phyloP scores from a whole-genome alignment of 1,140 invertebrate genomes.

The Notospermus geniculatus region DNA sequence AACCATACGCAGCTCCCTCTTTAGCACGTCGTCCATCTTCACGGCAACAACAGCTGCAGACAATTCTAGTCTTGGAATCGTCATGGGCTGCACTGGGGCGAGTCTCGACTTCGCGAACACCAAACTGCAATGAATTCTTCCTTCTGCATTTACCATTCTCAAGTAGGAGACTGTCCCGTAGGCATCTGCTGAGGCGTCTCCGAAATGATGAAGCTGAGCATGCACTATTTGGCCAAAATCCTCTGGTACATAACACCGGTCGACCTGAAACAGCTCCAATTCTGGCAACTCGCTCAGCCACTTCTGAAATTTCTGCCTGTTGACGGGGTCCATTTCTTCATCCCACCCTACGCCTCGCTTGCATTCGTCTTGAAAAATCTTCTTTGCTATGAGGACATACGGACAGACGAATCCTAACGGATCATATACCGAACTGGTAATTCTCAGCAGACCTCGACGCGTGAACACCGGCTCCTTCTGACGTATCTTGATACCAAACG shows the following conservation, averaged over 20 bases:
- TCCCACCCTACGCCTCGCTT: constrained; percentile 15
- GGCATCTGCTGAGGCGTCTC: background rate
- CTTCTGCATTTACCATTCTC: constrained; percentile 3
- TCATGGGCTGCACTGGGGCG: constrained; percentile 9
- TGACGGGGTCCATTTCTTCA: constrained; percentile 9
- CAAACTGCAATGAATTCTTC: background rate
- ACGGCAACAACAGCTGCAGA: constrained; percentile 8
- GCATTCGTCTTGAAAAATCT: constrained; percentile 19
- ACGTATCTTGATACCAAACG: background rate
- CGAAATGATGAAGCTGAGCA: constrained; percentile 12
- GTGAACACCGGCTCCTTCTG: background rate
- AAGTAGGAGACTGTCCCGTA: constrained; percentile 8
- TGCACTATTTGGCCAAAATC: background rate
- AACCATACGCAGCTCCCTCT: background rate
- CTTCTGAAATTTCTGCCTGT: background rate
- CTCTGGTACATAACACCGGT: constrained; percentile 8
- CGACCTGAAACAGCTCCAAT: background rate
- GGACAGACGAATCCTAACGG: constrained; percentile 20
- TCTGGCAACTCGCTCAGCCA: constrained; percentile 12
- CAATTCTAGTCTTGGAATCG: constrained; percentile 18
- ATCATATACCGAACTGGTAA: constrained; percentile 18
- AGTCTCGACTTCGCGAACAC: constrained; percentile 12
- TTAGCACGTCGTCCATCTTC: constrained; percentile 6
- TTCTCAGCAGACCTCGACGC: constrained; percentile 12
- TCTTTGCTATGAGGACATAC: constrained; percentile 14